Evolutionary conservation across 2,797 vertebrate species (phyloP).

Genomic region (Xyrichtys novacula): DNA sequence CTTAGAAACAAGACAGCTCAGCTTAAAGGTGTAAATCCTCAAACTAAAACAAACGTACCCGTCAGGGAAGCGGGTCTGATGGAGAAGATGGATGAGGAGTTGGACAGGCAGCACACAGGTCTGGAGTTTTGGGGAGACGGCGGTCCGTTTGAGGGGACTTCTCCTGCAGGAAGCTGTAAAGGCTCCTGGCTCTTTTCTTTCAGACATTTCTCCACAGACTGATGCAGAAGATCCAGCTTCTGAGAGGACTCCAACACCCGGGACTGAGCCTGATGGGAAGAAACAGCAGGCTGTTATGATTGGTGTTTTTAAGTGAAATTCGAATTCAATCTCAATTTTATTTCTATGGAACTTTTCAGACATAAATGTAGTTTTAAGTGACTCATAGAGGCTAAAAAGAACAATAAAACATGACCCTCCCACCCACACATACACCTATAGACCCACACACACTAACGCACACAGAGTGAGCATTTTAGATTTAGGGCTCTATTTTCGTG

Average conservation of each 20-base stretch:
- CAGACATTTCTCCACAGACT: slow-evolving; percentile 86
- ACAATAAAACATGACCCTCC: no score
- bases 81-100: slow-evolving; percentile 75
- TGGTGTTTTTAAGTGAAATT: no score
- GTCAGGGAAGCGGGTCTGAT: slow-evolving; percentile 91
- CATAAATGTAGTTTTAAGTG: no score
- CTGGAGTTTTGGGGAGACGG: slow-evolving; percentile 53
- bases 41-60: slow-evolving; percentile 74
- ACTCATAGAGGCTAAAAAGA: no score
- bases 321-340: no score
- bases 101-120: slow-evolving; percentile 65
- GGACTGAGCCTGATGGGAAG: slow-evolving; percentile 83
- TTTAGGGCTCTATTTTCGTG: no score
- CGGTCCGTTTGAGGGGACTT: slow-evolving; percentile 44
- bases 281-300: neutral
- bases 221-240: slow-evolving; percentile 89
- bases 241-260: slow-evolving; percentile 92
- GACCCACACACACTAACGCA: no score
- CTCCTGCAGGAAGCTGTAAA: slow-evolving; percentile 60
- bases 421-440: no score
- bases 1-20: no score
- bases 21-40: neutral
- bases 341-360: no score
- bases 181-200: slow-evolving; percentile 79
- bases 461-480: no score